phyloP scores from a whole-genome alignment of 2,888 invertebrate species.

The Drosophila subsilvestris region DNA sequence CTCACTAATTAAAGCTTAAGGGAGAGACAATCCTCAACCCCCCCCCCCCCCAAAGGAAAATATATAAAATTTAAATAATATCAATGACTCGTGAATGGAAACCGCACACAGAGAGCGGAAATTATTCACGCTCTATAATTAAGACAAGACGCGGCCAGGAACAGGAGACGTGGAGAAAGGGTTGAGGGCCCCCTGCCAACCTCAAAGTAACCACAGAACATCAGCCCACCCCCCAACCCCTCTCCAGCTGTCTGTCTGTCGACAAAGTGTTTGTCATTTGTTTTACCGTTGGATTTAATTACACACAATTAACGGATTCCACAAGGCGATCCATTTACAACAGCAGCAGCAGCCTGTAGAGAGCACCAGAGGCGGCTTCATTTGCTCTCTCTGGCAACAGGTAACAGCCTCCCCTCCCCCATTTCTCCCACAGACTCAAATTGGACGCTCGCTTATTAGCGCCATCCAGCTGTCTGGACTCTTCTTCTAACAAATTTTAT shows the following conservation, averaged over 20 bases:
- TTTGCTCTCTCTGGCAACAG: slow-evolving; percentile 63
- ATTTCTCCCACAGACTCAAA: slow-evolving; percentile 9
- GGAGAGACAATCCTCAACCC: not conserved
- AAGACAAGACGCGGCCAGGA: slow-evolving; percentile 68
- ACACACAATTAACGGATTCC: slow-evolving; percentile 84
- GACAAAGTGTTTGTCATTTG: slow-evolving; percentile 76
- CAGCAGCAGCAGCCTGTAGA: slow-evolving; percentile 40
- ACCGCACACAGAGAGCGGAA: slow-evolving; percentile 55
- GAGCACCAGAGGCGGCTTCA: slow-evolving; percentile 25
- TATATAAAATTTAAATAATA: slow-evolving; percentile 45
- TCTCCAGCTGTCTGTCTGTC: slow-evolving; percentile 22
- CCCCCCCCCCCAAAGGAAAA: slow-evolving; percentile 1
- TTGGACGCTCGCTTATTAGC: slow-evolving; percentile 71
- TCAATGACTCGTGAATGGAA: slow-evolving; percentile 65
- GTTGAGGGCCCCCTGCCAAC: slow-evolving; percentile 52
- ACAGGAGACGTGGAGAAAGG: slow-evolving; percentile 42
- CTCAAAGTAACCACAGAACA: slow-evolving; percentile 37
- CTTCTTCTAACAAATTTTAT: slow-evolving; percentile 81
- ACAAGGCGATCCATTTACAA: slow-evolving; percentile 80
- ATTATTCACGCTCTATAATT: slow-evolving; percentile 82
- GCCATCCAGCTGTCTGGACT: slow-evolving; percentile 67
- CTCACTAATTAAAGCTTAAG: slow-evolving; percentile 55
- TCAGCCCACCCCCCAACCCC: slow-evolving; percentile 9
- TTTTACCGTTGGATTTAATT: slow-evolving; percentile 81
- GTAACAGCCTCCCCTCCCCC: slow-evolving; percentile 55